Evolutionary conservation across 2,113 vertebrate species (phyloP), one percentile per base, ranked within the genome.

Genomic region (Penelope pileata): DNA sequence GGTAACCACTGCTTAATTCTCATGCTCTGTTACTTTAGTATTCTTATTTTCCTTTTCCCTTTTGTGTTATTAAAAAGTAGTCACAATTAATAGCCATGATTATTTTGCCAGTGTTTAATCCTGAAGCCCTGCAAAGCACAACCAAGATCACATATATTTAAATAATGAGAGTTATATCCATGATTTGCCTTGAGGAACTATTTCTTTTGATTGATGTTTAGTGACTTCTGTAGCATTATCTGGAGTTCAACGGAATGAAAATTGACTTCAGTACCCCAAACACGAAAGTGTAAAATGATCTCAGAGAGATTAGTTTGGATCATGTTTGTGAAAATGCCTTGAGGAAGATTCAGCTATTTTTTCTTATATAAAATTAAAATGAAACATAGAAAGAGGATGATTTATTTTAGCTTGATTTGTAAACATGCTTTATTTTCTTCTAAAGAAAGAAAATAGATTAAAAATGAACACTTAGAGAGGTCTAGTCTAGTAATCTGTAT

Each of bases 221-320:
- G 23, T 26, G 66, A 4, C 34, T 79, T 75, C 36, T 43, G 7
- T 32, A 22, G 15, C 4, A 4, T 14, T 38, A 47, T 56, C 48
- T 79, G 45, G 4, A 54, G 24, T 36, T 32, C 43, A 79, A 21
- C 6, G 27, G 12, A 36, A 58, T 42, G 58, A 83, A 86, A 32
- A 13, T 2, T 76, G 1, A 79, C 19, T 83, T 63, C 30, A 67
- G 12, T 63, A 59, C 1, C 3, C 17, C 43, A 72, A 84, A 78
- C 6, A 47, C 0, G 0, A 43, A 15, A 68, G 17, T 12, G 42
- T 16, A 47, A n/a, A 83, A 81, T 1, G 2, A 4, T 21, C 43
- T 80, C 29, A 59, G 21, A 80, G 32, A 45, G 63, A 50, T 58
- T 91, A 10, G 4, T 17, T 34, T 60, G 21, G 34, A 56, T 14